Evolutionary conservation across 2,113 vertebrate genomes (phyloP).

Genomic region (Murina feae): DNA sequence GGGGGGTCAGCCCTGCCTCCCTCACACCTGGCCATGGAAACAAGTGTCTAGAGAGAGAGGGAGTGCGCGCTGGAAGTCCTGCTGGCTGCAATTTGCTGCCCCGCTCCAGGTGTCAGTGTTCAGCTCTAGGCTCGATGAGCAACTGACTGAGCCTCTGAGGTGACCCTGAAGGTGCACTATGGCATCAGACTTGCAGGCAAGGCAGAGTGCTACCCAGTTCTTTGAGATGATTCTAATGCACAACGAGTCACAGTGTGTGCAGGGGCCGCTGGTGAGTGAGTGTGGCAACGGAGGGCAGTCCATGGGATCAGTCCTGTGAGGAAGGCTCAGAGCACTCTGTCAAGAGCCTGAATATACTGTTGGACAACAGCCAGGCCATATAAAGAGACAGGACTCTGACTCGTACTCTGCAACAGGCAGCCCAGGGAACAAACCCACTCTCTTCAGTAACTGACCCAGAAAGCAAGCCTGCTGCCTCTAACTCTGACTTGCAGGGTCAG

Average conservation of each 20-base stretch:
- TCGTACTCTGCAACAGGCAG: not conserved
- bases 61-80: fast-evolving
- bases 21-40: fast-evolving
- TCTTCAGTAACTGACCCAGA: not conserved
- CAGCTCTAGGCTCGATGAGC: too few relatives aligned
- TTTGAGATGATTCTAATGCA: not conserved
- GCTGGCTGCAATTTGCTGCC: not conserved
- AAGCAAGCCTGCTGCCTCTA: not conserved
- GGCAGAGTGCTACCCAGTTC: too few relatives aligned
- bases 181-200: not conserved
- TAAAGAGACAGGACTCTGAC: not conserved
- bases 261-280: fast-evolving
- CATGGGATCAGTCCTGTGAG: not conserved
- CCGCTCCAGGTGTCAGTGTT: fast-evolving
- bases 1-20: too few relatives aligned
- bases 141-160: not conserved
- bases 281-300: too few relatives aligned
- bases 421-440: not conserved
- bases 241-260: too few relatives aligned
- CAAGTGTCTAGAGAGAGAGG: not conserved
- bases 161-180: too few relatives aligned
- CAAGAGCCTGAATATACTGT: not conserved
- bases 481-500: not conserved
- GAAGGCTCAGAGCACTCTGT: not conserved
- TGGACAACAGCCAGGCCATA: not conserved